phyloP scores from a whole-genome alignment of 64 coral and sea anemone genomes.

The Cladopsammia gracilis region DNA sequence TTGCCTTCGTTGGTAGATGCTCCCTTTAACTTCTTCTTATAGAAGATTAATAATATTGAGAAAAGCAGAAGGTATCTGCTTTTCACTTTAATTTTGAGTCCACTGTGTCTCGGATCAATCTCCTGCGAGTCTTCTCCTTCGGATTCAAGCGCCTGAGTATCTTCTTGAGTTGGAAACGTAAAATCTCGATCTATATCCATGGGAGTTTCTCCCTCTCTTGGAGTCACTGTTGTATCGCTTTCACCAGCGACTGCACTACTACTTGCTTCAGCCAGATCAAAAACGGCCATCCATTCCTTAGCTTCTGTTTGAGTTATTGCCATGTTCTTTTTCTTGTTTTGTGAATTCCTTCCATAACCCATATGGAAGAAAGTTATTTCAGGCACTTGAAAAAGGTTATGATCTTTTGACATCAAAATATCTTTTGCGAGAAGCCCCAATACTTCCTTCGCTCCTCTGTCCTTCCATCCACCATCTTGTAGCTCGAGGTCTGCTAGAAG shows the following conservation, averaged over 20 bases:
- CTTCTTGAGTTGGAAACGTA: not conserved
- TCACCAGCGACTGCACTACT: too few species aligned
- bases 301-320: conserved; percentile 55
- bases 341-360: conserved; percentile 51
- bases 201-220: not conserved
- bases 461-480: too few species aligned
- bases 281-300: conserved; percentile 15
- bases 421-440: not conserved
- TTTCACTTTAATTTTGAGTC: not conserved
- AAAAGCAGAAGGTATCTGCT: not conserved
- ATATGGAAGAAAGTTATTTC: conserved; percentile 65
- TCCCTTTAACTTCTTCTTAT: not conserved
- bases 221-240: not conserved
- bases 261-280: not conserved
- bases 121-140: not conserved
- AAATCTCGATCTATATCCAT: conserved; percentile 16
- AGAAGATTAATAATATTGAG: not conserved
- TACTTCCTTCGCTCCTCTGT: too few species aligned
- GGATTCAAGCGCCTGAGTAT: not conserved
- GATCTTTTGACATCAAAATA: not conserved
- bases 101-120: not conserved
- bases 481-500: too few species aligned
- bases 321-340: conserved; percentile 42
- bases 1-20: not conserved
- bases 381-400: conserved; percentile 26